Evolutionary conservation across 2,888 invertebrate species (phyloP).

Genomic region (Desoria tigrina): DNA sequence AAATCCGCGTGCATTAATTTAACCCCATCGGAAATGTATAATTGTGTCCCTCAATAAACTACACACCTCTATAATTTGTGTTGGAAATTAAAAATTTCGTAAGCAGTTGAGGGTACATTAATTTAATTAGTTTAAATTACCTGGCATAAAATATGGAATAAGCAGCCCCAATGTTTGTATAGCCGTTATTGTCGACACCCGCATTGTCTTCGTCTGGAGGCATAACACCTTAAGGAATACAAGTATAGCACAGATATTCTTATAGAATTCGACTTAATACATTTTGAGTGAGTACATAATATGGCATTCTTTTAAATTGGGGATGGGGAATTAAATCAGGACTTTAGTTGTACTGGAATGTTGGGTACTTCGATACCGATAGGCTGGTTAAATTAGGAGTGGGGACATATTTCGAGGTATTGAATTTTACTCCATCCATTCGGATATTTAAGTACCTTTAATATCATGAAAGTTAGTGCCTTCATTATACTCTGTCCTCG

Average conservation of each 20-base stretch:
- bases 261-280: not conserved
- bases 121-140: conserved; percentile 26
- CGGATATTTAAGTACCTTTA: conserved; percentile 39
- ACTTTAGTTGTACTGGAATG: no score
- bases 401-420: not conserved
- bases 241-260: no score
- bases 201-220: conserved; percentile 56
- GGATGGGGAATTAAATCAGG: no score
- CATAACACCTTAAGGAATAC: conserved; percentile 56
- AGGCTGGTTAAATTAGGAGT: not conserved
- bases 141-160: conserved; percentile 54
- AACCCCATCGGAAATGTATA: no score
- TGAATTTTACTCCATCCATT: not conserved
- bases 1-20: no score
- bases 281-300: no score
- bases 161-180: conserved; percentile 55
- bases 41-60: no score
- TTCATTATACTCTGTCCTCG: conserved; percentile 39
- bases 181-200: conserved; percentile 55
- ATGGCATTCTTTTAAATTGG: no score
- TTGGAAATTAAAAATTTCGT: no score
- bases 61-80: no score
- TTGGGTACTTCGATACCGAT: no score
- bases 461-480: conserved; percentile 47
- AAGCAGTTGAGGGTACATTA: conserved; percentile 7